phyloP scores from a whole-genome alignment of 2,888 invertebrate species.

The Epistrophe eligans region DNA sequence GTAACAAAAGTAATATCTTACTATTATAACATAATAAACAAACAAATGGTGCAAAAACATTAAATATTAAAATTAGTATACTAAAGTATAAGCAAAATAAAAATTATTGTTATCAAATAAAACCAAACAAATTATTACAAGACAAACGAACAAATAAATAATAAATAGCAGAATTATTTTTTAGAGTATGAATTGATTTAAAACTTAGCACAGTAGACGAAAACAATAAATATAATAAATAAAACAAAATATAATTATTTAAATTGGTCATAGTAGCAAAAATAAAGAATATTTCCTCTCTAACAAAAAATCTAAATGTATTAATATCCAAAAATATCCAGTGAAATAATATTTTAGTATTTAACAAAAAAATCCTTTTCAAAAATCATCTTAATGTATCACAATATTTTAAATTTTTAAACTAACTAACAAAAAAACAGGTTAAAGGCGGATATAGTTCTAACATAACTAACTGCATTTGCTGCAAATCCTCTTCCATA shows the following conservation, averaged over 20 bases:
- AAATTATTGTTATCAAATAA: slow-evolving; percentile 69
- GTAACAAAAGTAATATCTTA: slow-evolving; percentile 73
- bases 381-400: slow-evolving; percentile 67
- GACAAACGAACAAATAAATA: slow-evolving; percentile 23
- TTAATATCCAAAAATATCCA: slow-evolving; percentile 72
- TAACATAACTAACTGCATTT: slow-evolving; percentile 57
- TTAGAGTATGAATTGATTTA: slow-evolving; percentile 66
- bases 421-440: slow-evolving; percentile 26
- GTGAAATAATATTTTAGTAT: slow-evolving; percentile 72
- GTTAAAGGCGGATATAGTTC: slow-evolving; percentile 56
- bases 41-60: slow-evolving; percentile 73
- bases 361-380: slow-evolving; percentile 42
- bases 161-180: slow-evolving; percentile 63
- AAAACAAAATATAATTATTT: slow-evolving; percentile 52
- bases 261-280: slow-evolving; percentile 69
- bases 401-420: slow-evolving; percentile 62
- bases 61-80: slow-evolving; percentile 57
- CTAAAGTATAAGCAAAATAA: slow-evolving; percentile 26
- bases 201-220: slow-evolving; percentile 74
- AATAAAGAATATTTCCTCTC: slow-evolving; percentile 69
- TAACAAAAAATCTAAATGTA: slow-evolving; percentile 69
- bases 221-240: slow-evolving; percentile 62
- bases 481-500: slow-evolving; percentile 73
- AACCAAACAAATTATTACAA: slow-evolving; percentile 25
- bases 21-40: slow-evolving; percentile 62